Base-by-base conservation (phyloP, 1,140 invertebrate genomes). In the Zaprionus kolodkinae region DNA sequence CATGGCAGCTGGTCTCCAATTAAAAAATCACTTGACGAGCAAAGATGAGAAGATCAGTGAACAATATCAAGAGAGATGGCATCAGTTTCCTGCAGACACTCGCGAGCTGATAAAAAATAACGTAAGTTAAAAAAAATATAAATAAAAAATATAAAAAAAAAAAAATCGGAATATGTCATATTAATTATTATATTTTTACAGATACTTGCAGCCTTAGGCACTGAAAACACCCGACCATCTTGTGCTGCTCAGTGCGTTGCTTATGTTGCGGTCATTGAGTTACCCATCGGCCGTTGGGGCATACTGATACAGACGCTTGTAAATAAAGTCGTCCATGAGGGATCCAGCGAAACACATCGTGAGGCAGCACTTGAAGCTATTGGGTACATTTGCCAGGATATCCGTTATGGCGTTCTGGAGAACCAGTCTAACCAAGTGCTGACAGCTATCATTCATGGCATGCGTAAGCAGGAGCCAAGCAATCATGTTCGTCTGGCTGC, bases 201-300 rank as follows among this genome's bases (percentile, higher is more conserved):
- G 98, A 97, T 99, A 82, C 94, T 99, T 81, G 94, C 95, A 82
- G 96, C 99, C 12, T 94, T 99, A 63, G 99, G 99, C 57, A 99
- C 99, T 57, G 99, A 99, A 94, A 97, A 96, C 66, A 96, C 96
- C 67, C 94, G 99, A 69, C 97, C 99, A 2, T 99, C 98, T 88
- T 98, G 98, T 68, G 99, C 99, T 13, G 98, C 99, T 3, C 99
- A 99, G 93, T 99, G 99, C 94, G 98, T 99, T 33, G 99, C 99
- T 10, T 98, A 99, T 93, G 98, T 99, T 69, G 99, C 99, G 10
- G 98, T 99, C 48, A 96, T 98, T 21, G 99, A 99, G 94, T 94
- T 99, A 56, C 97, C 98, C 3, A 95, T 96, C 50, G 95, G 94
- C 45, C 95, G 97, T 85, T 97, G 96, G 96, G 96, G 95, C 73